Conservation (phyloP, 2,888 invertebrate species). For the Epistrophe grossulariae region DNA sequence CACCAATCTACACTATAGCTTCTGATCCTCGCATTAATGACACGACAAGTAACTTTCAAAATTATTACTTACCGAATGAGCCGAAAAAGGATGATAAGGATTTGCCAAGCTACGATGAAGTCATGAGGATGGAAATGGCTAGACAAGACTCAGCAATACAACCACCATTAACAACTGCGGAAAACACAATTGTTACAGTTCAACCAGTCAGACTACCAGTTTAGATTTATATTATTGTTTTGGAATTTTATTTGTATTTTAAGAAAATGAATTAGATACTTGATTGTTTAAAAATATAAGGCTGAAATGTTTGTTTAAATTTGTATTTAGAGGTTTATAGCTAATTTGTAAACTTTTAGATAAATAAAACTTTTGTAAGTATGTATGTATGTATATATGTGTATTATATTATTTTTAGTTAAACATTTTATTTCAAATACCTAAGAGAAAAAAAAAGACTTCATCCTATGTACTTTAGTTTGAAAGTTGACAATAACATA, state of each 20-base stretch:
- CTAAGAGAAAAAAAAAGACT: too few species aligned
- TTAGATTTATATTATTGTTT: slow-evolving; percentile 10
- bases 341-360: background rate
- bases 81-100: slow-evolving; percentile 82
- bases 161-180: background rate
- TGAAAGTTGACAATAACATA: too few species aligned
- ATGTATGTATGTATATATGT: background rate
- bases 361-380: slow-evolving; percentile 1
- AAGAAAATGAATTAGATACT: too few species aligned
- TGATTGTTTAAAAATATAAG: background rate
- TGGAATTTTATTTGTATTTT: background rate
- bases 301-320: slow-evolving; percentile 17
- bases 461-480: too few species aligned
- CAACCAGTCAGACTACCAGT: slow-evolving; percentile 14
- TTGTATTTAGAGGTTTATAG: background rate
- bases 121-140: slow-evolving; percentile 80
- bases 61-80: slow-evolving; percentile 80
- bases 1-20: slow-evolving; percentile 54
- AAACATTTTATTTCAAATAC: background rate
- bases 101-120: slow-evolving; percentile 82
- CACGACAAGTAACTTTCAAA: slow-evolving; percentile 78
- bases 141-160: slow-evolving; percentile 71
- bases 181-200: background rate
- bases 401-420: too few species aligned
- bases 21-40: slow-evolving; percentile 44